Evolutionary conservation across 2,888 invertebrate genomes (phyloP).

Genomic region (Cactoblastis cactorum): DNA sequence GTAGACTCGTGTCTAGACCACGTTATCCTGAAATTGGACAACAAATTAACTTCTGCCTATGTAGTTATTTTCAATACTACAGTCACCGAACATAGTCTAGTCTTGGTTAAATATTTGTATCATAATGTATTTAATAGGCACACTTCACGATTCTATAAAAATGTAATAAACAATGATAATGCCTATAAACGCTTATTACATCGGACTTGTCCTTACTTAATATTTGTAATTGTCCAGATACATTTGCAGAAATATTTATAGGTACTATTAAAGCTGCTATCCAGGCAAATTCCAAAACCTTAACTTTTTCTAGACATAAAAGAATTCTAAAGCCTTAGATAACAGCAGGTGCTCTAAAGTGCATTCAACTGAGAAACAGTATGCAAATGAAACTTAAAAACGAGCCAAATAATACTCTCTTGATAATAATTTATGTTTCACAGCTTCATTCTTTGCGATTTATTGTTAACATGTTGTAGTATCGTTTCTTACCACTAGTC

Average conservation of each 20-base stretch:
- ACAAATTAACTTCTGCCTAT: slow-evolving; percentile 1
- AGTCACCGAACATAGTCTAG: slow-evolving; percentile 17
- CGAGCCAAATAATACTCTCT: slow-evolving; percentile 8
- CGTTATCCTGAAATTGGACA: slow-evolving; percentile 18
- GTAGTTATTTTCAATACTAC: slow-evolving; percentile 17
- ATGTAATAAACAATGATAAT: slow-evolving; percentile 12
- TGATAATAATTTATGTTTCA: neutral
- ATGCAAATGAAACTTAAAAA: slow-evolving; percentile 9
- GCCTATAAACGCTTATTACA: neutral
- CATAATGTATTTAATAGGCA: neutral
- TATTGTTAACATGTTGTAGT: too few relatives aligned
- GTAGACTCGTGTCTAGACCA: slow-evolving; percentile 8
- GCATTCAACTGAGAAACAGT: slow-evolving; percentile 9
- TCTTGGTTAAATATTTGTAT: slow-evolving; percentile 13
- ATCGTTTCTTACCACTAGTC: too few relatives aligned
- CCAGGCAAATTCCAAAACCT: slow-evolving; percentile 1
- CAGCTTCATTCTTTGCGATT: too few relatives aligned
- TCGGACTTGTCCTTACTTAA: neutral
- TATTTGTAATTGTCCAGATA: neutral
- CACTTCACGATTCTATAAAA: slow-evolving; percentile 4
- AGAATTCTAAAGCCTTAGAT: slow-evolving; percentile 16
- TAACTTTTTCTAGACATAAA: slow-evolving; percentile 4
- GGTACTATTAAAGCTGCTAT: neutral
- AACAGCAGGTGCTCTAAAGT: slow-evolving; percentile 12
- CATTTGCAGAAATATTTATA: slow-evolving; percentile 2